These are phyloP conservation scores for Sinonovacula constricta DNA, from an alignment of 1,140 invertebrate species.

Conservation along the genomic window DNA sequence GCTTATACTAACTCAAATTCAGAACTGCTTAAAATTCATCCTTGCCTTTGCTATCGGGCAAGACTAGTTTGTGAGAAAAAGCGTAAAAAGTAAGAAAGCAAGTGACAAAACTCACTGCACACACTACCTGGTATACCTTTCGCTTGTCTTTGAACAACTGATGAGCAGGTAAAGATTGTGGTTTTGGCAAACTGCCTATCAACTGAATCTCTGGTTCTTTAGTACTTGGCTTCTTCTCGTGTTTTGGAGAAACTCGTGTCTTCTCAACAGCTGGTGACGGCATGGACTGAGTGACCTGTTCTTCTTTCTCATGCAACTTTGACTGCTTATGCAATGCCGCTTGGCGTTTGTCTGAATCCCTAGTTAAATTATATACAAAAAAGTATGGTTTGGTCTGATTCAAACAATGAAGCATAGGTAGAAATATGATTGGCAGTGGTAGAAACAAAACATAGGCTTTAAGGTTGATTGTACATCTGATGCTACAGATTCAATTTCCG, in stretches of 20 bases:
- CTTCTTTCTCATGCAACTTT: conserved; percentile 53
- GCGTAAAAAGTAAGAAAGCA: conserved; percentile 10
- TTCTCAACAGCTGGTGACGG: conserved; percentile 51
- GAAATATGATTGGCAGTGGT: no score
- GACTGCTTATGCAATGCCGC: conserved; percentile 59
- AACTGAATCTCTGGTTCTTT: conserved; percentile 61
- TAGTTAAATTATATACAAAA: no score
- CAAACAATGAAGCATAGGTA: no score
- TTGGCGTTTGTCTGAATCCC: conserved; percentile 68
- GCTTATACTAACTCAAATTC: no score
- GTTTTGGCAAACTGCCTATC: conserved; percentile 71
- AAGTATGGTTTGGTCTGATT: no score
- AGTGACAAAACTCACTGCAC: conserved; percentile 30
- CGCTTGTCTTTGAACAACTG: conserved; percentile 70
- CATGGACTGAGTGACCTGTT: not conserved
- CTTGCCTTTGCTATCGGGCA: no score
- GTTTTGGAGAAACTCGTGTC: conserved; percentile 33
- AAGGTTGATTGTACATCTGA: no score
- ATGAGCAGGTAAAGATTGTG: conserved; percentile 68
- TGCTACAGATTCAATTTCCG: no score
- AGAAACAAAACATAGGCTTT: no score
- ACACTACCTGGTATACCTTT: conserved; percentile 60
- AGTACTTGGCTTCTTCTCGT: conserved; percentile 53
- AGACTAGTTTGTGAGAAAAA: no score
- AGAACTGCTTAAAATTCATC: no score